Percentiles rank a stretch among this genome's conserved stretches.
phyloP scores from a whole-genome alignment of 2,113 vertebrate genomes.

The Tupaia tana region DNA sequence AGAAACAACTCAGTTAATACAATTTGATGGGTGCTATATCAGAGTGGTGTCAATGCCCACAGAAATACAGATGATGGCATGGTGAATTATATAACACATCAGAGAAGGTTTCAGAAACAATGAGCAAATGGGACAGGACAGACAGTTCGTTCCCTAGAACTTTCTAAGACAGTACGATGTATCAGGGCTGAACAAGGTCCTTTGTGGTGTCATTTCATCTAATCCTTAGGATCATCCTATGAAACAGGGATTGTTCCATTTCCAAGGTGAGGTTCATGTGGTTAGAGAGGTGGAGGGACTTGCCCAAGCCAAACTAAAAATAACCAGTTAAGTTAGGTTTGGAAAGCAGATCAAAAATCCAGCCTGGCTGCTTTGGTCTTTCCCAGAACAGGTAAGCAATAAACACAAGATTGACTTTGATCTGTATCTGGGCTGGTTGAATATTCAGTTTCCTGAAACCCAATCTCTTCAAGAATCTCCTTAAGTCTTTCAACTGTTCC shows the following conservation, averaged over 20 bases:
- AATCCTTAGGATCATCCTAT: neutral
- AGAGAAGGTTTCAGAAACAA: neutral
- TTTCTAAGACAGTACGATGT: neutral
- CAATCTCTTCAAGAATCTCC: constrained; percentile 9
- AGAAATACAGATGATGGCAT: neutral
- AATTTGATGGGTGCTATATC: neutral
- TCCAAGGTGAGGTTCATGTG: neutral
- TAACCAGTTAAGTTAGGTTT: neutral
- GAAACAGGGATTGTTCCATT: neutral
- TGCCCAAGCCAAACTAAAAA: constrained; percentile 20
- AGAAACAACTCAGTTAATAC: neutral
- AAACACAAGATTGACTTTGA: neutral
- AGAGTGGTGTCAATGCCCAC: neutral
- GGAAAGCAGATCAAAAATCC: constrained; percentile 11
- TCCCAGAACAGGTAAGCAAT: constrained; percentile 23
- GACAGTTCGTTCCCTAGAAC: no score
- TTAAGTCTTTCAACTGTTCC: constrained; percentile 7
- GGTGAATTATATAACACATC: neutral
- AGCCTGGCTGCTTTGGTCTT: neutral
- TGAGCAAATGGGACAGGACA: neutral
- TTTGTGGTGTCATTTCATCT: neutral
- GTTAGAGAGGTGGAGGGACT: constrained; percentile 12
- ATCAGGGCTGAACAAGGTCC: neutral
- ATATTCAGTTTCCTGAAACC: neutral
- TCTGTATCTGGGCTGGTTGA: neutral